phyloP scores from a whole-genome alignment of 2,113 vertebrate genomes.

The Cygnus atratus region DNA sequence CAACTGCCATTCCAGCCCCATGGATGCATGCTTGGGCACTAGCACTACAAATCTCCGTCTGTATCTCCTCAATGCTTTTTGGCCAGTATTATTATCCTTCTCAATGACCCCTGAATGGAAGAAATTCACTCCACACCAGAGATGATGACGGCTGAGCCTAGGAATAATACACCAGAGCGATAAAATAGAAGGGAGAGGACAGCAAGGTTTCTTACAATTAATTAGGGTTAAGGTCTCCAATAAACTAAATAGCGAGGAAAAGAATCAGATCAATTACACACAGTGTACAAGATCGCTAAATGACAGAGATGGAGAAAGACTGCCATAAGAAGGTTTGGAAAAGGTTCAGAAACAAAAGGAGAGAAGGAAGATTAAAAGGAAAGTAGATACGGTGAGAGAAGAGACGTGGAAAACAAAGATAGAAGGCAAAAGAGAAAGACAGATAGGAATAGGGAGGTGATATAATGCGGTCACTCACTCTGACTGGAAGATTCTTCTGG shows the following conservation, averaged over 20 bases:
- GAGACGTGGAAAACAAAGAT: conserved; percentile 21
- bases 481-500: conserved; percentile 52
- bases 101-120: background rate
- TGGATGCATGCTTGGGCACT: background rate
- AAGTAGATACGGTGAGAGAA: background rate
- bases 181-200: background rate
- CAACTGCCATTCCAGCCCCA: background rate
- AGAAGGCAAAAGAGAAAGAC: background rate
- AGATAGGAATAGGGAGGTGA: conserved; percentile 25
- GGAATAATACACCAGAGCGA: background rate
- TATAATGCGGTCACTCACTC: conserved; percentile 60
- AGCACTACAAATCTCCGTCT: background rate
- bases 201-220: background rate
- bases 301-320: background rate
- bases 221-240: background rate
- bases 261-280: background rate
- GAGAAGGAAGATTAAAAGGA: conserved; percentile 42
- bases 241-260: background rate
- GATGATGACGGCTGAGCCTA: background rate
- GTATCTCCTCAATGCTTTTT: background rate
- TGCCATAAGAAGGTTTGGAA: background rate
- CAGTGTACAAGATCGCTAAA: background rate
- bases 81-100: background rate
- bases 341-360: background rate
- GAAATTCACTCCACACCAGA: background rate